These are phyloP conservation scores for Taxidea taxus DNA, from an alignment of 2,113 vertebrate genomes.

Conservation along the genomic window DNA sequence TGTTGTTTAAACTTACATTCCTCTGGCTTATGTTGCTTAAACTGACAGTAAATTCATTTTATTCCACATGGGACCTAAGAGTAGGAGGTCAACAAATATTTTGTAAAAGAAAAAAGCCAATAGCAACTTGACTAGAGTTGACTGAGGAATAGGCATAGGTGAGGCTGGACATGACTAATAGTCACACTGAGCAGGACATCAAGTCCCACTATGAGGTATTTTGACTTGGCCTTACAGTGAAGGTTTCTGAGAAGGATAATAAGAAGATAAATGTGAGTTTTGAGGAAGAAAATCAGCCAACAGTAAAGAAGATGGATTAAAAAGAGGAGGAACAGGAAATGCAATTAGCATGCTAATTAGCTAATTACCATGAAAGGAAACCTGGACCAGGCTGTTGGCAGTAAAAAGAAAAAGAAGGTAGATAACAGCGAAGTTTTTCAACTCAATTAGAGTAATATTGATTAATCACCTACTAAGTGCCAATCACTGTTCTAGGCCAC, in stretches of 20 bases:
- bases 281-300: constrained; percentile 47
- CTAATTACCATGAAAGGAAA: constrained; percentile 48
- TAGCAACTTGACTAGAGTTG: neutral
- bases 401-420: neutral
- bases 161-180: neutral
- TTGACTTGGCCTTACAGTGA: neutral
- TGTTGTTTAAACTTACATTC: constrained; percentile 16
- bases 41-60: neutral
- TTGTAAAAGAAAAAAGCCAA: neutral
- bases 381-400: neutral
- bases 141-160: neutral
- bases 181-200: neutral
- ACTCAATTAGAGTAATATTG: neutral
- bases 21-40: neutral
- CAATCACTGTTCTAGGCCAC: neutral
- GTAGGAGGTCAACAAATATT: neutral
- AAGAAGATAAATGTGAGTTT: constrained; percentile 43
- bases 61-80: neutral
- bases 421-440: neutral
- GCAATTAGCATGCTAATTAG: constrained; percentile 63
- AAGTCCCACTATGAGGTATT: neutral
- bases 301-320: constrained; percentile 33
- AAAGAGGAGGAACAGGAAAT: constrained; percentile 30
- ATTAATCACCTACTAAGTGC: neutral
- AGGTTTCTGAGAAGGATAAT: constrained; percentile 40